A percentile compares a stretch with the other conserved stretches of the same genome.
Evolutionary conservation across 2,888 invertebrate species (phyloP).

Genomic region (Parelbella ahira): DNA sequence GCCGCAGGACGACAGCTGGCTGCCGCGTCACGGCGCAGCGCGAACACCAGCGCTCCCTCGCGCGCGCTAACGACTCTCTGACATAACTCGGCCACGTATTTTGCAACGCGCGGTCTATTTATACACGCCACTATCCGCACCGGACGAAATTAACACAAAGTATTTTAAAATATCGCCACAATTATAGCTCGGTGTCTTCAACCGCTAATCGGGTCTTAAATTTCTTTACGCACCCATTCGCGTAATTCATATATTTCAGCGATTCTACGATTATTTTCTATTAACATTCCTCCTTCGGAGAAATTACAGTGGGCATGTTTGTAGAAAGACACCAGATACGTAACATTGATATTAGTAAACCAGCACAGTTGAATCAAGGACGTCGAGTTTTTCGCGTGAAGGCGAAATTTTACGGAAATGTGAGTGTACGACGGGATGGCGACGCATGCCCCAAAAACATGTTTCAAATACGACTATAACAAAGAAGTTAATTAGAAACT

Average conservation of each 20-base stretch:
- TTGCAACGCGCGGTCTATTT: constrained; percentile 64
- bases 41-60: constrained; percentile 3
- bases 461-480: constrained; percentile 41
- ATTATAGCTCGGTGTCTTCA: constrained; percentile 72
- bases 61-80: constrained; percentile 44
- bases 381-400: constrained; percentile 35
- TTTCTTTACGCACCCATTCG: constrained; percentile 32
- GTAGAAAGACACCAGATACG: no score
- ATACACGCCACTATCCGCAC: constrained; percentile 55
- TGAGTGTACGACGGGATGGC: constrained; percentile 23
- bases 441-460: constrained; percentile 41
- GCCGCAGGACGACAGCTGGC: constrained; percentile 14
- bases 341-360: constrained; percentile 36
- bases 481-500: constrained; percentile 46
- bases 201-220: constrained; percentile 69
- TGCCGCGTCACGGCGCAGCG: background rate
- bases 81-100: constrained; percentile 77
- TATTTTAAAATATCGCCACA: constrained; percentile 55
- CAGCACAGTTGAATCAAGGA: constrained; percentile 54
- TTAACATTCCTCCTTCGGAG: no score
- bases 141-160: constrained; percentile 63
- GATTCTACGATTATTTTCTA: no score
- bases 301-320: no score
- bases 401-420: constrained; percentile 26
- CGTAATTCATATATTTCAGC: constrained; percentile 29